Base-by-base conservation (phyloP, 2,113 vertebrate species). In the Caloenas nicobarica region DNA sequence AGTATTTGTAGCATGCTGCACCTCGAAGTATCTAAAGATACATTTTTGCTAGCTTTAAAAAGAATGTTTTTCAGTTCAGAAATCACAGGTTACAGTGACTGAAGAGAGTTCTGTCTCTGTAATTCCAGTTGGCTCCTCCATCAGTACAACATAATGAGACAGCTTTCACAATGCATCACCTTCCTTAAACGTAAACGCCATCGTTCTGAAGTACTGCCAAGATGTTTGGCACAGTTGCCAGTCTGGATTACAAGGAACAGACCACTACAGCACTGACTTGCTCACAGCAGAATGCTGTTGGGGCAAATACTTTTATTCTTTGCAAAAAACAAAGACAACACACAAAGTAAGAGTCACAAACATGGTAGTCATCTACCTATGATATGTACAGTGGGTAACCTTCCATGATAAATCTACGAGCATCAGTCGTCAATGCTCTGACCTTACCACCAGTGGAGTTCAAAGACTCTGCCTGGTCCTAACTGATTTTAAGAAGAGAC, bases 101-200 rank as follows among this genome's bases (percentile, higher is more conserved):
- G 42, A 95, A 48, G 79, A 89, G 78, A 96, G 93, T 70, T 89
- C 96, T 93, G 80, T 65, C 90, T 84, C 79, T 81, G 76, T 96
- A 89, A 96, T 95, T 95, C 48, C 42, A 96, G 81, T 56, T 66
- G 86, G 60, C 72, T 89, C 60, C 64, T 64, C 53, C 69, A 81
- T 95, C 86, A 94, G 28, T 50, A 50, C 81, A 96, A 96, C 64
- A 62, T 44, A 95, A 96, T 91, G 36, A 78, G 97, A 97, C 94
- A 98, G 93, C 74, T 93, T 96, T 98, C 92, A 95, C 50, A 91
- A 81, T 80, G 61, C 72, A 96, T 96, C 86, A 80, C 71, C 97
- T 97, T 82, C 61, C 77, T 91, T 80, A 93, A 94, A 87, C 26
- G 77, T 18, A 94, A 95, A 94, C 0, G 9, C 34, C 93, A 62